Conservation (phyloP, 2,113 vertebrate genomes). For the Ceyx melanurus region DNA sequence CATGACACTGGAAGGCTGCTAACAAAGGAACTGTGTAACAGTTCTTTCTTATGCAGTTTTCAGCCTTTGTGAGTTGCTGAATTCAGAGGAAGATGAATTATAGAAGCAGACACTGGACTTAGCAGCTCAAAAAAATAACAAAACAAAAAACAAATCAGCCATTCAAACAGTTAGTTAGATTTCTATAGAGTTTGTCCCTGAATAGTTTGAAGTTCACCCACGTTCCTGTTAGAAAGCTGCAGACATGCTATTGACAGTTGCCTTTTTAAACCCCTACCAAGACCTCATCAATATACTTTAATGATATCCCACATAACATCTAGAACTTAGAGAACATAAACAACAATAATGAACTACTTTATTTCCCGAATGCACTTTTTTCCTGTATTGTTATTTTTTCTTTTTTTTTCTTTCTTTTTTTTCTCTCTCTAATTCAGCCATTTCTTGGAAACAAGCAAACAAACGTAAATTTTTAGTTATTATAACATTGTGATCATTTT, state of each 20-base stretch:
- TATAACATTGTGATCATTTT: neutral
- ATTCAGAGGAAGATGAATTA: neutral
- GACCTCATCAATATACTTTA: neutral
- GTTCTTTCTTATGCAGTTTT: neutral
- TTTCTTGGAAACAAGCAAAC: neutral
- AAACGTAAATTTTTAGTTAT: neutral
- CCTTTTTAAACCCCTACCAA: neutral
- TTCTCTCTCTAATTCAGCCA: neutral
- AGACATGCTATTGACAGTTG: neutral
- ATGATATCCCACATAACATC: neutral
- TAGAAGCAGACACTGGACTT: neutral
- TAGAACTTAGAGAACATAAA: neutral
- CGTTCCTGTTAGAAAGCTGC: neutral
- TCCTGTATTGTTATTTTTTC: neutral
- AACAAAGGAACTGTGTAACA: neutral
- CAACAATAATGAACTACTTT: neutral
- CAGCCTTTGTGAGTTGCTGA: neutral
- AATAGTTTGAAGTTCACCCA: neutral
- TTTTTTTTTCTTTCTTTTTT: neutral
- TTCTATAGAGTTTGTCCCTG: neutral
- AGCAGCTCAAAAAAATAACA: neutral
- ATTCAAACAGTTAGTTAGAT: neutral
- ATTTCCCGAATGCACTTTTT: neutral
- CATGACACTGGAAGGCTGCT: neutral
- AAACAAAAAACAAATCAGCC: neutral